These are phyloP conservation scores for Halyomorpha halys DNA, from an alignment of 1,140 invertebrate genomes.

Conservation along the genomic window DNA sequence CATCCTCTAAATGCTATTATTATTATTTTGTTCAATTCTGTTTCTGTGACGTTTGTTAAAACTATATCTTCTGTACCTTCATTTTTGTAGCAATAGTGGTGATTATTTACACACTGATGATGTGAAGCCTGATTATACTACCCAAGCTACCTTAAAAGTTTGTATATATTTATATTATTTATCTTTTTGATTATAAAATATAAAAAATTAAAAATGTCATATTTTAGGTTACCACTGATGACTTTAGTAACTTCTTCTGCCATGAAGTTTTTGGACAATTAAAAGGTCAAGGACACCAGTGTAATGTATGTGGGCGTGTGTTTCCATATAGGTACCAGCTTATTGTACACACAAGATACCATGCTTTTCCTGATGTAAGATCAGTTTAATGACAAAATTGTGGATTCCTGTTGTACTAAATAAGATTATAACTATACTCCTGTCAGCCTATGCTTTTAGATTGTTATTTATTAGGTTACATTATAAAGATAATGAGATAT, in stretches of 20 bases:
- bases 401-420: no score
- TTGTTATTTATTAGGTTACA: no score
- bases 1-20: no score
- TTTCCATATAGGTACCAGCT: slow-evolving; percentile 77
- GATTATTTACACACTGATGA: neutral
- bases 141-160: slow-evolving; percentile 7
- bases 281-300: slow-evolving; percentile 52
- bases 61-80: no score
- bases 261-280: slow-evolving; percentile 67
- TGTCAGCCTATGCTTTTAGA: no score
- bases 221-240: slow-evolving; percentile 58
- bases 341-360: slow-evolving; percentile 72
- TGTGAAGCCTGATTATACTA: neutral
- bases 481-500: no score
- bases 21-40: no score
- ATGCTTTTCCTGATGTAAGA: slow-evolving; percentile 39
- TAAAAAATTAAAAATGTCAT: no score
- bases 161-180: neutral
- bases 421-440: no score
- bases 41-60: no score
- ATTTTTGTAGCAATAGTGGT: neutral
- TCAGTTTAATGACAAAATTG: no score
- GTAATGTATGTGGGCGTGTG: slow-evolving; percentile 72
- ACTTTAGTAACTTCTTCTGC: slow-evolving; percentile 70
- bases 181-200: no score